These are phyloP conservation scores for Limnephilus marmoratus DNA, from an alignment of 2,888 invertebrate genomes.

Conservation along the genomic window DNA sequence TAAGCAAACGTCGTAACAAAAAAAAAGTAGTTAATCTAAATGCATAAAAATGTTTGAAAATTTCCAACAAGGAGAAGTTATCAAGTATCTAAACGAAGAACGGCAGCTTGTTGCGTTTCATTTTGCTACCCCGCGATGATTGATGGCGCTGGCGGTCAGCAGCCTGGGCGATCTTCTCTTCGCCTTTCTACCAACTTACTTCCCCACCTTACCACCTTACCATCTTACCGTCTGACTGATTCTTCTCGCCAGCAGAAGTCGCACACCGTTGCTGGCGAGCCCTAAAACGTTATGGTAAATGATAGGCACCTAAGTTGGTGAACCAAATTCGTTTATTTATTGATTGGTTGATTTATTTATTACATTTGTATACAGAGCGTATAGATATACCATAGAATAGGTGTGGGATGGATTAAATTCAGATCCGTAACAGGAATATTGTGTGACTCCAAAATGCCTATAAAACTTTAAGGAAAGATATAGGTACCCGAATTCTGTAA, in stretches of 20 bases:
- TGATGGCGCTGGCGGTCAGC: conserved; percentile 33
- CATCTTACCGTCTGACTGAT: background rate
- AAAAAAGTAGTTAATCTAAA: too few species aligned
- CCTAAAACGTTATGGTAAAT: background rate
- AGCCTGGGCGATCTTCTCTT: conserved; percentile 29
- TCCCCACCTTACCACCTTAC: background rate
- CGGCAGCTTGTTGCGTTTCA: background rate
- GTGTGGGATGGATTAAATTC: too few species aligned
- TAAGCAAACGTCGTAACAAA: too few species aligned
- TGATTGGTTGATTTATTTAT: too few species aligned
- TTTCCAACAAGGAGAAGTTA: background rate
- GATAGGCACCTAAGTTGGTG: too few species aligned
- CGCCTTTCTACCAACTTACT: background rate
- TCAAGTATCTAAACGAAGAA: background rate
- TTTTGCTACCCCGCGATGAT: conserved; percentile 28
- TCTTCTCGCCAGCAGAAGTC: background rate
- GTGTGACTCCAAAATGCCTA: too few species aligned
- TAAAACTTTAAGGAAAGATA: too few species aligned
- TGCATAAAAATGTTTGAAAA: background rate
- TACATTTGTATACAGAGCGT: too few species aligned
- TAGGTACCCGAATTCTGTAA: too few species aligned
- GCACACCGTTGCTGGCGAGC: background rate
- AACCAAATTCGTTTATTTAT: too few species aligned
- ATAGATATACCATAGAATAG: too few species aligned
- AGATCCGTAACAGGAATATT: too few species aligned